Percentiles rank a stretch among this genome's conserved stretches.
Conservation (phyloP, 2,888 invertebrate species). For the Eilema sororculum region DNA sequence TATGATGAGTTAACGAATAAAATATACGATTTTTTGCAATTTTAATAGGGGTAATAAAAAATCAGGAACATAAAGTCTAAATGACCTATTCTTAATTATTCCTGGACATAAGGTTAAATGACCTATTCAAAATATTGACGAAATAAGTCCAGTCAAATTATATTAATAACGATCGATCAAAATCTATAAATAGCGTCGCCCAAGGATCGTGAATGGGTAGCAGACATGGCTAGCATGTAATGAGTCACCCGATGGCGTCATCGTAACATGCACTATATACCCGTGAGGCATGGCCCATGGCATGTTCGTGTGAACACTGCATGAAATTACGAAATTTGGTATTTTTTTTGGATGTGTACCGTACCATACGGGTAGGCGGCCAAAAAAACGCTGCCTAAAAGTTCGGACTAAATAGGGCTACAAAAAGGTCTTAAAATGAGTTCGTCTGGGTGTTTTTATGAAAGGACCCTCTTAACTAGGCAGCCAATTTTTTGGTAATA, state of each 20-base stretch:
- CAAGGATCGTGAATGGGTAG: constrained; percentile 53
- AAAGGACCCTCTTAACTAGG: neutral
- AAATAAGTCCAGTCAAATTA: constrained; percentile 16
- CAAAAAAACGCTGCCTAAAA: no score
- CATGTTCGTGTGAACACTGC: constrained; percentile 39
- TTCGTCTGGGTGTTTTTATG: no score
- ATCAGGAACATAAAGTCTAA: no score
- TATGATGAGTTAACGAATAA: neutral
- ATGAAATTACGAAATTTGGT: constrained; percentile 6
- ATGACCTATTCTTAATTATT: no score
- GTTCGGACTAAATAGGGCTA: no score
- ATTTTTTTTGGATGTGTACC: no score
- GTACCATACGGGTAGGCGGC: no score
- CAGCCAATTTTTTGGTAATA: no score
- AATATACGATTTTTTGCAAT: no score
- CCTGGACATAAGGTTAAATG: neutral
- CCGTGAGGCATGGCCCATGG: constrained; percentile 31
- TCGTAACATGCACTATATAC: constrained; percentile 40
- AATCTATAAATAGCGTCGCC: constrained; percentile 36
- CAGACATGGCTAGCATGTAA: constrained; percentile 53
- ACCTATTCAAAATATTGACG: neutral
- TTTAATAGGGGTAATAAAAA: no score
- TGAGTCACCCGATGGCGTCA: constrained; percentile 63
- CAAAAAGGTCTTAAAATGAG: no score
- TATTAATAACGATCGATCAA: constrained; percentile 31